Base-by-base conservation (phyloP, 2,797 vertebrate genomes). In the Dipus sagitta region DNA sequence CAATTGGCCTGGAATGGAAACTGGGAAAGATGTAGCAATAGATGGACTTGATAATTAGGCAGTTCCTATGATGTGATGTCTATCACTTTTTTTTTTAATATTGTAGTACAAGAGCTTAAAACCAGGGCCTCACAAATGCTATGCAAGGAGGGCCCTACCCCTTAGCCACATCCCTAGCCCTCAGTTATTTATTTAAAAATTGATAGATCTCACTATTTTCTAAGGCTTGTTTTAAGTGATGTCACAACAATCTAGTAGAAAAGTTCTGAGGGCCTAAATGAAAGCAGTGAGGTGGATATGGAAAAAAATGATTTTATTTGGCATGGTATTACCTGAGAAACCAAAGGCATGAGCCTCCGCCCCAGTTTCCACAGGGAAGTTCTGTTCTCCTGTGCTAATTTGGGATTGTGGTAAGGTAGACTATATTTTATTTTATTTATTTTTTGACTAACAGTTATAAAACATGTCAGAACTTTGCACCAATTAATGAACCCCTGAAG, bases 401-500 rank as follows among this genome's bases (percentile, higher is more conserved):
- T 94, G 76, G 54, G 90, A 88, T 34, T 77, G 65, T 23, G 74
- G 94, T 76, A 86, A 94, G 28, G 87, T 90, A 91, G 70, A 42
- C 60, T 95, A 28, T 88, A 86, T 90, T 95, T 97, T 81, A 72
- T 34, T 65, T 91, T 82, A 92, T 95, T 94, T 96, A 84, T 70
- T 83, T 94, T 74, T 91, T 83, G 90, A 91, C 81, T 82, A 94
- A 89, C 62, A 82, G 68, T 90, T 94, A 81, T 38, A 77, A 95
- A 96, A 88, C 85, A 90, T 94, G 84, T 91, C 85, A 95, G 77
- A 94, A 71, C 81, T 86, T 14, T 75, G 90, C 67, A 86, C 75
- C 90, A 95, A 93, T 96, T 96, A 95, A 95, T 87, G 68, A 94
- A 65, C 15, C 34, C 91, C 86, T 30, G 5, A 20, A 83, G 93